Evolutionary conservation across 2,888 invertebrate species (phyloP), one percentile per base, ranked within the genome.

Genomic region (Linnaemya vulpina): DNA sequence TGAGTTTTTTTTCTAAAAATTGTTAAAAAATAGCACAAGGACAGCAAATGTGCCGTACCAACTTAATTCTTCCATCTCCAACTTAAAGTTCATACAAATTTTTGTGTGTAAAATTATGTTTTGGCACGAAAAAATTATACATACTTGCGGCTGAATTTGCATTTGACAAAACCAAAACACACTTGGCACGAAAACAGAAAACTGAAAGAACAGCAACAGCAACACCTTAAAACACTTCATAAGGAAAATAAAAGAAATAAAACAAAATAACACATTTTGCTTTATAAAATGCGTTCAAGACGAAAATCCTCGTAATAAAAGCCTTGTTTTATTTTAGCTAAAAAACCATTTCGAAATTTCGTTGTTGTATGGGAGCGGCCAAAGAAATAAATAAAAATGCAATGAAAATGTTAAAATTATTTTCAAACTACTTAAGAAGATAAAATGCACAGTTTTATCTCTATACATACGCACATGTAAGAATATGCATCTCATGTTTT

Each of bases 381-480:
- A 22, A 35, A 62, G 46, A 80, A 67, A 67, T 55, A 79, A 53
- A 79, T 35, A 40, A 30, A 74, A 81, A 74, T 74, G 81, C 81
- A 81, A 68, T 68, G 35, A 43, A 81, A 81, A 81, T 68, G 53
- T 68, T 73, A 62, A 75, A 74, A 73, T 38, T 51, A 73, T 80
- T 75, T 75, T 74, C 30, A 70, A 80, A 55, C 63, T 35, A 74
- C 74, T 73, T 70, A 43, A 63, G 40, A 62, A 46, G 62, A 55
- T 76, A 75, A 70, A 74, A 67, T n/a, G 49, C 9, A 49, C 17
- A 55, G n/a, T n/a, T n/a, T n/a, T n/a, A n/a, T n/a, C n/a, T n/a
- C n/a, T 15, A 11, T 40, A 76, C 10, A 17, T 49, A 22, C 10
- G 7, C 40, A 11, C 22, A 53, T 49, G n/a, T 43, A 9, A 30